Evolutionary conservation across 2,113 vertebrate species (phyloP), one percentile per base, ranked within the genome.

Genomic region (Epinephelus lanceolatus): DNA sequence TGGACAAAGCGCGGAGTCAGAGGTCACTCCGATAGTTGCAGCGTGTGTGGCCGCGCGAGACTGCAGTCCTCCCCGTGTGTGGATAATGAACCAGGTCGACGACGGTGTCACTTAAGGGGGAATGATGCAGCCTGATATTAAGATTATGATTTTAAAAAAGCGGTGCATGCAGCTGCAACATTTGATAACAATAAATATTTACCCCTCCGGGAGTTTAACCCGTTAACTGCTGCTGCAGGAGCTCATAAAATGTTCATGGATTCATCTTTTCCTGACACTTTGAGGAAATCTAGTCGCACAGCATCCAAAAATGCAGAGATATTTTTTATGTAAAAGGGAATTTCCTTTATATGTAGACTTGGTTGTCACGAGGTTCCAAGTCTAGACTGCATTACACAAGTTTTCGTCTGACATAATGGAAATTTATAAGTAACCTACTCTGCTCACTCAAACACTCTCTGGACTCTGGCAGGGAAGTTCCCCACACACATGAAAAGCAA

Each of bases 1-100:
- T 89, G 79, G 86, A 89, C 90, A 84, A 85, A 84, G 88, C 74
- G 69, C 45, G 1, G 88, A 89, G 89, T 88, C 90, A 93, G 84
- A 92, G 91, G 91, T 91, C 90, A 92, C 17, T 21, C n/a, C 19
- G 87, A 91, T 83, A 91, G 49, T 80, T 71, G 62, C 90, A 21
- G 85, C 77, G 84, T 84, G 84, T 87, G 82, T 86, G 84, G 80
- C 74, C 82, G 66, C 15, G 74, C 60, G 19, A 8, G 40, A 59
- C 3, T 17, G 73, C 77, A 59, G 11, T 21, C n/a, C 55, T 33
- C 45, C 52, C 52, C 71, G 4, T 21, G 57, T 62, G 42, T 12
- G 10, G 10, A 80, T 74, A 78, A 78, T 71, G 7, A 83, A 33
- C 68, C 71, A 30, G 19, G 13, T 61, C 65, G 51, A 18, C 3